Conservation (phyloP, 2,888 invertebrate species). For the Ariolimax columbianus region DNA sequence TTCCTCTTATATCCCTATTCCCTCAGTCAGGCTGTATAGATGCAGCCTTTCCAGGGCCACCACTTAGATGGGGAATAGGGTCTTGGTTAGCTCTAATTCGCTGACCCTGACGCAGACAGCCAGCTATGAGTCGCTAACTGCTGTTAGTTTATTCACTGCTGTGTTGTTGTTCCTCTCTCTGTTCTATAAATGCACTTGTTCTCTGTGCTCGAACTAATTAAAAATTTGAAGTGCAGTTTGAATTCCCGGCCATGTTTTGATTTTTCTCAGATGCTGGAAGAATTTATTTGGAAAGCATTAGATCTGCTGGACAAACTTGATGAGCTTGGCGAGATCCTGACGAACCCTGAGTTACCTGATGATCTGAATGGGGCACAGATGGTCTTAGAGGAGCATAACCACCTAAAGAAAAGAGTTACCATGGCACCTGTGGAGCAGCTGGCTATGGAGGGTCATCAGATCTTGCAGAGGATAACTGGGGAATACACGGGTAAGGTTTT, state of each 20-base stretch:
- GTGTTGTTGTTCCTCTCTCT: too few relatives aligned
- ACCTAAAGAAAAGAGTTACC: slow-evolving; percentile 93
- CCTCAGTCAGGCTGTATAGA: too few relatives aligned
- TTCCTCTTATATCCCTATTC: too few relatives aligned
- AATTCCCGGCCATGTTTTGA: not conserved
- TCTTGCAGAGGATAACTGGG: slow-evolving; percentile 80
- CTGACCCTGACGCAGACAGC: too few relatives aligned
- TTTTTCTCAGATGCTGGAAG: slow-evolving; percentile 88
- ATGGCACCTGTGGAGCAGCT: slow-evolving; percentile 96
- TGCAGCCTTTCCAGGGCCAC: too few relatives aligned
- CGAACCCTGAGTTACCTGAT: slow-evolving; percentile 94
- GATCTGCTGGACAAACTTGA: slow-evolving; percentile 95
- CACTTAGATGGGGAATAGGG: too few relatives aligned
- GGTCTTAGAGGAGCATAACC: slow-evolving; percentile 92
- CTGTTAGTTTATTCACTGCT: too few relatives aligned
- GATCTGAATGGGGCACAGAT: slow-evolving; percentile 94
- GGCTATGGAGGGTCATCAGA: slow-evolving; percentile 89
- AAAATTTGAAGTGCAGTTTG: not conserved
- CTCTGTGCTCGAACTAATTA: not conserved
- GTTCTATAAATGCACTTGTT: not conserved
- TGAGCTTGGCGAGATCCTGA: slow-evolving; percentile 94
- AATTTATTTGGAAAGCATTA: slow-evolving; percentile 96
- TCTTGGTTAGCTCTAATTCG: too few relatives aligned
- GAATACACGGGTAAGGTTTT: slow-evolving; percentile 61
- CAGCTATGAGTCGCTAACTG: too few relatives aligned